Conservation (phyloP, 2,797 vertebrate species). For the Pygocentrus nattereri region DNA sequence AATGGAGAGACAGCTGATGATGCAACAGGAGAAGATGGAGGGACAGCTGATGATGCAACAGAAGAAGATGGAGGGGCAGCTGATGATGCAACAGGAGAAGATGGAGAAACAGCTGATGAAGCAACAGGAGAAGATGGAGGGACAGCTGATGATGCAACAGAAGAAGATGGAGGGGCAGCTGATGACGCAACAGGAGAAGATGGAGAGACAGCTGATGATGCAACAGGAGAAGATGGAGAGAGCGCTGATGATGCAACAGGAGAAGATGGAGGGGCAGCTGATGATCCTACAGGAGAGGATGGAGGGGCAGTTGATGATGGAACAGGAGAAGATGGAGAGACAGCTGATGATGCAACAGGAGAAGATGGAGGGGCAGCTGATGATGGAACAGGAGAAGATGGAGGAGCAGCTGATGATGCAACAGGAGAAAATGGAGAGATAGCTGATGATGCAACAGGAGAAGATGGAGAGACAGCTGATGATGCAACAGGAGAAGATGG, state of each 20-base stretch:
- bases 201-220: not conserved
- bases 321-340: slow-evolving; percentile 24
- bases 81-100: fast-evolving
- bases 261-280: not conserved
- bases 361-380: not conserved
- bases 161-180: fast-evolving
- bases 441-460: not conserved
- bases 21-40: slow-evolving; percentile 36
- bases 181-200: slow-evolving; percentile 2
- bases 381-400: slow-evolving; percentile 20
- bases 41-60: slow-evolving; percentile 21
- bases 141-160: not conserved
- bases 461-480: not conserved
- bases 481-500: not conserved
- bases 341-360: not conserved
- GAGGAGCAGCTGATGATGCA: slow-evolving; percentile 31
- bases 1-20: not conserved
- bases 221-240: slow-evolving; percentile 3
- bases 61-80: not conserved
- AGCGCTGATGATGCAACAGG: not conserved
- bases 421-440: not conserved
- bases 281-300: not conserved
- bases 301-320: not conserved
- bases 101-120: not conserved
- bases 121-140: not conserved